phyloP scores from a whole-genome alignment of 2,797 vertebrate genomes.

The Dipus sagitta region DNA sequence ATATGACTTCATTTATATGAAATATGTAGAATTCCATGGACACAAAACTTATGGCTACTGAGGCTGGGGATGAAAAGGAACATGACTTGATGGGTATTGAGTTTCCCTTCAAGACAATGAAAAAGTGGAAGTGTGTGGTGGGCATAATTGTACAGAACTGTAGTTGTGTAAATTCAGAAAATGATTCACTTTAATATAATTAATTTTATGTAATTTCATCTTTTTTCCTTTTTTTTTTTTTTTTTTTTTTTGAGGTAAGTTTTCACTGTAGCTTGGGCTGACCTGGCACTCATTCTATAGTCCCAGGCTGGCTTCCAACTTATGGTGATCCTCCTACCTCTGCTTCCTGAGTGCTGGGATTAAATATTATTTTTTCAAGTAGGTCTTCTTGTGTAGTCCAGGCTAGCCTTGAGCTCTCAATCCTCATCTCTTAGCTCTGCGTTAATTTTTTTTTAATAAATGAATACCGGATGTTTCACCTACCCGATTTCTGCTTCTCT shows the following conservation, averaged over 20 bases:
- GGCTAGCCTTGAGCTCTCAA: neutral
- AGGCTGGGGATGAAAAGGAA: too few relatives aligned
- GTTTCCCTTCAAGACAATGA: neutral
- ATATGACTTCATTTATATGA: neutral
- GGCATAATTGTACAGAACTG: rapidly evolving
- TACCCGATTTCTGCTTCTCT: neutral
- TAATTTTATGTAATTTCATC: neutral
- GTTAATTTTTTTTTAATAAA: neutral
- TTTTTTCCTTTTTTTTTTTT: neutral
- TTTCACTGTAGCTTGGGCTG: too few relatives aligned
- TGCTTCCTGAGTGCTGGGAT: too few relatives aligned
- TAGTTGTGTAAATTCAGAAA: neutral
- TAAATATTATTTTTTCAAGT: neutral
- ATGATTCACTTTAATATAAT: neutral
- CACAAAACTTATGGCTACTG: neutral
- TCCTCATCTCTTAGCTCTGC: neutral
- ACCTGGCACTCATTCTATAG: too few relatives aligned
- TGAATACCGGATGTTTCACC: too few relatives aligned
- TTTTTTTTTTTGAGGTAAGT: neutral
- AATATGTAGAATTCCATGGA: neutral
- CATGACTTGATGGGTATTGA: rapidly evolving
- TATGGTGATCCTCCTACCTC: too few relatives aligned
- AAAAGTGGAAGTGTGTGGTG: neutral
- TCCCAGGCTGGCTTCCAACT: too few relatives aligned
- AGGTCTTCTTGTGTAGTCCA: neutral